Base-by-base conservation (phyloP, 2,113 vertebrate genomes). In the Macquaria australasica region DNA sequence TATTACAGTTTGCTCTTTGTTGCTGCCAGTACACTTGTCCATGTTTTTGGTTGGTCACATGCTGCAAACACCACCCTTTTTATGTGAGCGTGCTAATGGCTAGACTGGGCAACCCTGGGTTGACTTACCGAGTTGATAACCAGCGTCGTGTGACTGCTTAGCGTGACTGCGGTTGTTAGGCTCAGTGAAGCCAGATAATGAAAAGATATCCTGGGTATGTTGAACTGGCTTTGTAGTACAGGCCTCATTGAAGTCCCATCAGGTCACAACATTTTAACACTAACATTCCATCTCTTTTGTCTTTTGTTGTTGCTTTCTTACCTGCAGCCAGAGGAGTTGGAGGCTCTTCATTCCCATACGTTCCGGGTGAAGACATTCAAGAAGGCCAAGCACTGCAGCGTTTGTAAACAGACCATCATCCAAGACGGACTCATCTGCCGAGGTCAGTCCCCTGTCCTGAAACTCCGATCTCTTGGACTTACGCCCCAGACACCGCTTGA, bases 281-380 rank as follows among this genome's bases (percentile, higher is more conserved):
- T 82, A 55, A 88, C 82, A 39, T 71, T 74, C 37, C 70, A 34
- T 60, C n/a, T 83, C 68, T 81, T 64, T 67, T 78, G 11, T 87
- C 18, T 88, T 41, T 62, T 79, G 77, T 83, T 67, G 48, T 58
- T 84, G n/a, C 82, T 56, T 86, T 51, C 12, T 69, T 21, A 18
- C 23, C 77, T 75, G 37, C 92, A 99, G 98, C 97, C 98, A 5
- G 97, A 98, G 89, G 98, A 99, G 77, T 91, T 98, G 91, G 98
- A 99, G 88, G 95, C 96, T 1, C 95, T 97, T 87, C 96, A 97
- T 7, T 96, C 95, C 1, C 98, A 99, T 89, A 94, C 95, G 8
- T 99, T 99, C 94, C 96, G 98, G 90, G 96, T 96, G 95, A 99
- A 98, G 93, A 98, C 96, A 37, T 99, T 99, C 94, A 98, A 97